Evolutionary conservation across 2,888 invertebrate species (phyloP), one percentile per base, ranked within the genome.

Genomic region (Pyrochroa serraticornis): DNA sequence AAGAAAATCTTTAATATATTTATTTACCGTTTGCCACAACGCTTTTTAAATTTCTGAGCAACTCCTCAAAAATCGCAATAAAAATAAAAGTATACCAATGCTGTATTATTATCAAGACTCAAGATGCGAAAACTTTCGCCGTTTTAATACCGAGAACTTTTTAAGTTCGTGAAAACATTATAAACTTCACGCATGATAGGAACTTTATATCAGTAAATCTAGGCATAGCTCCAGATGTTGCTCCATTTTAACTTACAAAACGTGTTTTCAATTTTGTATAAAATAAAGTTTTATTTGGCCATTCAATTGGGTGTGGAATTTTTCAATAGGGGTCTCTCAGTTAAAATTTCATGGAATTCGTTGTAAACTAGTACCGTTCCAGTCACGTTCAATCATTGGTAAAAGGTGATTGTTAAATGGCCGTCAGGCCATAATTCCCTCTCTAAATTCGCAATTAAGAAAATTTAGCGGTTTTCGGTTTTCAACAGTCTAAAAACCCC

Each of bases 171-270:
- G 54, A 54, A 53, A 58, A 59, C 59, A 59, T 59, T 59, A 59
- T 59, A 59, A 59, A 59, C 47, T 59, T 59, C 54, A 59, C 59
- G 59, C 59, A 59, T 59, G 59, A 59, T 59, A 59, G 59, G 49
- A 58, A 59, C 36, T 59, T 59, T 54, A 59, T 59, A 54, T 59
- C 59, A 59, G 59, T 59, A 59, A 54, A 59, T 59, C 58, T 58
- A 59, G 59, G 46, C 59, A 54, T 54, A 54, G 54, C 59, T 59
- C 45, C 59, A 59, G 59, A 59, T 59, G 59, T 59, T 59, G 59
- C 59, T 50, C 47, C 54, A 59, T 59, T 54, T 54, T 50, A 59
- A 54, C 59, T 59, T 59, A 59, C 54, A 59, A 59, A 59, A 50
- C 59, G 59, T 54, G 54, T 59, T 59, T 59, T 59, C 54, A 59